phyloP scores from a whole-genome alignment of 2,888 invertebrate species.

The Brachycybe producta region DNA sequence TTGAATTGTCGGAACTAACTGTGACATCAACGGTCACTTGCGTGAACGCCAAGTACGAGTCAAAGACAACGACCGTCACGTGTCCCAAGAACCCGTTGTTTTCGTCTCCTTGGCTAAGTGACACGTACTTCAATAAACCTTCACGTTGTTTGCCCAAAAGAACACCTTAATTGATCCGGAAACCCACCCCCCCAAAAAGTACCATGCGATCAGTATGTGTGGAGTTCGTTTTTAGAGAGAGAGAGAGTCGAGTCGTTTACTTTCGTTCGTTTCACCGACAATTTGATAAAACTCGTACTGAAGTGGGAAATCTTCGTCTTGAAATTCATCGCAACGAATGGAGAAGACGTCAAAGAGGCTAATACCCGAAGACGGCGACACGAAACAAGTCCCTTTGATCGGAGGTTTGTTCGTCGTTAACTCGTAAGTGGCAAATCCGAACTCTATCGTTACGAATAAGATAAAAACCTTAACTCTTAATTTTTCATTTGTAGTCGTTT shows the following conservation, averaged over 20 bases:
- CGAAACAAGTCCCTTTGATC: not conserved
- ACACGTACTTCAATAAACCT: no score
- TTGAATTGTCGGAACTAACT: no score
- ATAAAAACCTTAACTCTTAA: not conserved
- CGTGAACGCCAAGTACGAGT: not conserved
- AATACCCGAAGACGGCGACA: not conserved
- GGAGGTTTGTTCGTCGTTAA: slow-evolving; percentile 3
- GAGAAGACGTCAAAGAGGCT: not conserved
- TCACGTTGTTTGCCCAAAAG: no score
- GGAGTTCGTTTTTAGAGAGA: no score
- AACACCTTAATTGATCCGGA: no score
- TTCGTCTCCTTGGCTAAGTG: not conserved
- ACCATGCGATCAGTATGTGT: no score
- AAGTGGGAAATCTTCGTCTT: not conserved
- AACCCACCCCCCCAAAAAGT: no score
- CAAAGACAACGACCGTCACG: not conserved
- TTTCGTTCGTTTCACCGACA: not conserved
- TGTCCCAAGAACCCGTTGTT: not conserved
- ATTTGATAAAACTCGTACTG: slow-evolving; percentile 8
- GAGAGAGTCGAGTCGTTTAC: no score
- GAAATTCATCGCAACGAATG: not conserved
- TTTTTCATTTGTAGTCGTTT: not conserved
- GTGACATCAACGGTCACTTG: not conserved
- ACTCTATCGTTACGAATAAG: no score
- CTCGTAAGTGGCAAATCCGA: slow-evolving; percentile 5